Evolutionary conservation across 2,113 vertebrate species (phyloP).

Genomic region (Lamprologus speciosus): DNA sequence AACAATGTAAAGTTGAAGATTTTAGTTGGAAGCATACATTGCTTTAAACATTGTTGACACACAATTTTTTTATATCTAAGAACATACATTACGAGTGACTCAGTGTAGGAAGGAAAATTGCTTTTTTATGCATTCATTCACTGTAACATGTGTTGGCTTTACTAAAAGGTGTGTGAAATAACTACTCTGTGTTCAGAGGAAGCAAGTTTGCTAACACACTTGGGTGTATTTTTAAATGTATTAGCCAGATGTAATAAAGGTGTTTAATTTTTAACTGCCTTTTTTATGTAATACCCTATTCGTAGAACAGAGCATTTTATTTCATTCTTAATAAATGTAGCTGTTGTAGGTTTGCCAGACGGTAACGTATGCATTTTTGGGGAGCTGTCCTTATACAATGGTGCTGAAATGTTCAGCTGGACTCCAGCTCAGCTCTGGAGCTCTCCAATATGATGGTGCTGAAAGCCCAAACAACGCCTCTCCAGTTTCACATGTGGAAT

Average conservation of each 20-base stretch:
- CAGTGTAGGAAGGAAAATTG: not conserved
- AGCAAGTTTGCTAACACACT: not conserved
- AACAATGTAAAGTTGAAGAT: not conserved
- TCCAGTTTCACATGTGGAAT: not conserved
- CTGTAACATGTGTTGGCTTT: not conserved
- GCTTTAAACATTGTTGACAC: not conserved
- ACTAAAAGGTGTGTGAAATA: not conserved
- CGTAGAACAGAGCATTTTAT: not conserved
- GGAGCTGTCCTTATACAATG: slow-evolving; percentile 15
- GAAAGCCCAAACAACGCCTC: not conserved
- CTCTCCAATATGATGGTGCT: slow-evolving; percentile 22
- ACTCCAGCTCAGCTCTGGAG: not conserved
- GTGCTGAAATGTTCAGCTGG: slow-evolving; percentile 30
- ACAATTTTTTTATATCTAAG: not conserved
- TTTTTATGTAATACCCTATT: not conserved
- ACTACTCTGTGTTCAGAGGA: not conserved
- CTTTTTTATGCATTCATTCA: not conserved
- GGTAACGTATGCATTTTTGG: not conserved
- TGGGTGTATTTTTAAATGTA: not conserved
- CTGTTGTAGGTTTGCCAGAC: not conserved
- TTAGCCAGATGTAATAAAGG: not conserved
- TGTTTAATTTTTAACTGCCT: not conserved
- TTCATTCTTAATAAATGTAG: not conserved
- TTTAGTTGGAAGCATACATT: not conserved
- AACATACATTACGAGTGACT: not conserved